Base-by-base conservation (phyloP, 2,888 invertebrate genomes). In the Cheilosia soror region DNA sequence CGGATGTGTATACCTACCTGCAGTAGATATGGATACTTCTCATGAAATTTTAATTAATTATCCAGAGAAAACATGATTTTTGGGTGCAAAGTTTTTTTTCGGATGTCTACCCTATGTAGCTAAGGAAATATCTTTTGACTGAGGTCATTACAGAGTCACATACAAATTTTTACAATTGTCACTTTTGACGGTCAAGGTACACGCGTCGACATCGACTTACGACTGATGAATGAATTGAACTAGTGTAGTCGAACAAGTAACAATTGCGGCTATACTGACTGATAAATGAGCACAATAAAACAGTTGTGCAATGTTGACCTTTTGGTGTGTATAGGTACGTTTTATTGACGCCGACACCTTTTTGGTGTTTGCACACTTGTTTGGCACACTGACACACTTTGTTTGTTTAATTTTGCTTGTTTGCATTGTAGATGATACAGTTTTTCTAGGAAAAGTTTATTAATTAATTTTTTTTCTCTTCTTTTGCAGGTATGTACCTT, bases 261-360 rank as follows among this genome's bases (percentile, higher is more conserved):
- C 42, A 33, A 15, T 47, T 13, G n/a, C 15, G 15, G 4, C 4
- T 15, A 5, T 15, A 27, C 20, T 9, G 11, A 29, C 58, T 44
- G 71, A 55, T 40, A 13, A 55, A 69, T 63, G 40, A 29, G 47
- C n/a, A 57, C 77, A 69, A 47, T 49, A 27, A 51, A 63, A 55
- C 62, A 71, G 55, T 71, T 78, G 76, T 78, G 69, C 55, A 71
- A 55, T 71, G 55, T 49, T 68, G 78, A 78, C 77, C 62, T 25
- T 27, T 27, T 51, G 25, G 3, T 2, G 20, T 20, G 25, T 51
- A 6, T 11, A 49, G 4, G 0, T 25, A 25, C 7, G 5, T 44
- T 49, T 20, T 49, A 49, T 49, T 20, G 5, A 49, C 15, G 6
- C 20, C 42, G 53, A 53, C 20, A 63, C 40, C 29, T 31, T 66